Evolutionary conservation across 2,888 invertebrate species (phyloP).

Genomic region (Tigriopus californicus): DNA sequence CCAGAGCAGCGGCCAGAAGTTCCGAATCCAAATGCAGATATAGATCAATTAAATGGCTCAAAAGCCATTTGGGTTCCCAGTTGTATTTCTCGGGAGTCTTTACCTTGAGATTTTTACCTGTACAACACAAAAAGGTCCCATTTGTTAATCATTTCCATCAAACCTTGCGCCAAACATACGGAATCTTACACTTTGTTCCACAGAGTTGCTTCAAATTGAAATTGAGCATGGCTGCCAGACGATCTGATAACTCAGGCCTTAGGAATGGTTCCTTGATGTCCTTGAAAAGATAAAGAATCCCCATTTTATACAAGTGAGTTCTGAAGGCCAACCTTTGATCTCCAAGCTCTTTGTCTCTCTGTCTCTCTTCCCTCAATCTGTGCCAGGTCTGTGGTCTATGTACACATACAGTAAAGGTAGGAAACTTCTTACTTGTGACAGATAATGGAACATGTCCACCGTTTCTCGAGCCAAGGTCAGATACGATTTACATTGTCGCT

Average conservation of each 20-base stretch:
- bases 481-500: conserved; percentile 63
- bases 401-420: neutral
- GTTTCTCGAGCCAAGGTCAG: conserved; percentile 82
- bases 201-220: conserved; percentile 91
- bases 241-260: conserved; percentile 73
- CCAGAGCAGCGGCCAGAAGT: conserved; percentile 73
- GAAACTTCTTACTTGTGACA: conserved; percentile 39
- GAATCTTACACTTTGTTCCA: conserved; percentile 74
- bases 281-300: conserved; percentile 27
- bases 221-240: conserved; percentile 93
- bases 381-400: neutral
- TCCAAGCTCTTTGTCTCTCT: too few species aligned
- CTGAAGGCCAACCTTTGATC: neutral
- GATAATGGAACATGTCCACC: conserved; percentile 92
- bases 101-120: conserved; percentile 48
- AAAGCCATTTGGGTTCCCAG: conserved; percentile 82
- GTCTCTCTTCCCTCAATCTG: neutral
- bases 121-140: conserved; percentile 18
- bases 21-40: conserved; percentile 88
- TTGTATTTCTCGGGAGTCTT: conserved; percentile 83
- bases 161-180: conserved; percentile 22
- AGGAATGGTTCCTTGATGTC: conserved; percentile 89
- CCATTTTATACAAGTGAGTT: neutral
- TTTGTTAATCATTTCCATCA: too few species aligned
- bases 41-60: conserved; percentile 83